These are phyloP conservation scores for Siphonodentalium dalli DNA, from an alignment of 2,888 invertebrate species.

Conservation along the genomic window DNA sequence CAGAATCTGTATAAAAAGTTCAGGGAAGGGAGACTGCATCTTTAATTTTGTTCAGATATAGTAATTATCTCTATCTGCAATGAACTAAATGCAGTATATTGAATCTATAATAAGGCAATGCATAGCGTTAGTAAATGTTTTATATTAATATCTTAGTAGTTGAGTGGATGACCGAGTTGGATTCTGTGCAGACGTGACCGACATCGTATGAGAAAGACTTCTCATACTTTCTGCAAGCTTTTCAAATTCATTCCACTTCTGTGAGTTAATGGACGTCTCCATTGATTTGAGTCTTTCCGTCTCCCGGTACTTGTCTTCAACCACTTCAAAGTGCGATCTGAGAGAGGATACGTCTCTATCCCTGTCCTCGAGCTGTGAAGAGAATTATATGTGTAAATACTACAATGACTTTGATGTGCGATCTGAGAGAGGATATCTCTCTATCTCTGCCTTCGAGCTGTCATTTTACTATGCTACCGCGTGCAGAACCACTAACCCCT, in stretches of 20 bases:
- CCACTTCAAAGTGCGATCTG: conserved; percentile 31
- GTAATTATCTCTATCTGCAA: too few species aligned
- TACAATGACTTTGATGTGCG: too few species aligned
- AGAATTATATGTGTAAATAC: too few species aligned
- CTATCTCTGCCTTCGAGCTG: too few species aligned
- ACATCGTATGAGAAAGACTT: conserved; percentile 54
- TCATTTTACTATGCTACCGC: too few species aligned
- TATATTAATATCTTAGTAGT: not conserved
- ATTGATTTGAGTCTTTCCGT: conserved; percentile 44
- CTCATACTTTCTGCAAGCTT: conserved; percentile 63
- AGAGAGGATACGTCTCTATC: conserved; percentile 44
- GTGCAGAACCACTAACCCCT: too few species aligned
- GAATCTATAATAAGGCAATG: too few species aligned
- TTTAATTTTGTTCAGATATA: too few species aligned
- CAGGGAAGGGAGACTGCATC: too few species aligned
- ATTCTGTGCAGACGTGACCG: conserved; percentile 9
- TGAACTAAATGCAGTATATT: too few species aligned
- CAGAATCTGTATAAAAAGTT: too few species aligned
- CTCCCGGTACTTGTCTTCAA: conserved; percentile 36
- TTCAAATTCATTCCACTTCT: conserved; percentile 64
- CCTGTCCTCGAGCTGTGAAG: conserved; percentile 45
- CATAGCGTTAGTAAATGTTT: not conserved
- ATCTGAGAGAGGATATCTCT: too few species aligned
- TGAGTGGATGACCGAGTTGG: not conserved
- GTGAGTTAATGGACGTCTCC: conserved; percentile 52